Base-by-base conservation (phyloP, 2,113 vertebrate species). In the Chaenogobius annularis region DNA sequence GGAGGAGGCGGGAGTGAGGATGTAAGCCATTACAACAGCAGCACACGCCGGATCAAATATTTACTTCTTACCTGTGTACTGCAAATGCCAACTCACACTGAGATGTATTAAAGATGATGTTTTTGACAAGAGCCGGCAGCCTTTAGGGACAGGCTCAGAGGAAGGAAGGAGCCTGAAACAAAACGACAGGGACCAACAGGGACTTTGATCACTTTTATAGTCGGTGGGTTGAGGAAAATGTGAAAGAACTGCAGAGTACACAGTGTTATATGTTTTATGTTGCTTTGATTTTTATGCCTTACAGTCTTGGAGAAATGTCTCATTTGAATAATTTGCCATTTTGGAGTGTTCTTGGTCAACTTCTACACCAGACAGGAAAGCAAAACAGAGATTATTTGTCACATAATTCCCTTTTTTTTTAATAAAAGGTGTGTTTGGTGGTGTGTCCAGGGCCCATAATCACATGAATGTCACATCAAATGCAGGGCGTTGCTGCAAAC, bases 1-100 rank as follows among this genome's bases (percentile, higher is more conserved):
- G 82, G 88, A 75, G 1, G 69, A 2, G 52, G 26, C 5, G 31
- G 20, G 47, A 66, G 80, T 5, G 63, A 75, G 83, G 79, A 81
- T 85, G 87, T 73, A 37, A 84, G 85, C 83, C 88, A 87, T 91
- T 89, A 87, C 70, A 56, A 79, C 74, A 72, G 80, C 74, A 69
- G 80, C 23, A 59, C 66, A 77, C 71, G 75, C 84, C 83, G 20
- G 61, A 86, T 88, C 65, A 80, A 82, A 88, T 72, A 86, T 88
- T 83, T 70, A 82, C 73, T 61, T 22, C 44, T 79, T 84, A 91
- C 88, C 90, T 91, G 88, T 78, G 80, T 75, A 15, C 66, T 63
- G 44, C 69, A 44, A 52, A 79, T 3, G 74, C 35, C 70, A 61
- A 68, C 69, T 35, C 74, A 35, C 62, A 68, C 44, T 70, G 40